Evolutionary conservation across 1,140 invertebrate species (phyloP), one percentile per base, ranked within the genome.

Genomic region (Lepidotrigona ventralis): DNA sequence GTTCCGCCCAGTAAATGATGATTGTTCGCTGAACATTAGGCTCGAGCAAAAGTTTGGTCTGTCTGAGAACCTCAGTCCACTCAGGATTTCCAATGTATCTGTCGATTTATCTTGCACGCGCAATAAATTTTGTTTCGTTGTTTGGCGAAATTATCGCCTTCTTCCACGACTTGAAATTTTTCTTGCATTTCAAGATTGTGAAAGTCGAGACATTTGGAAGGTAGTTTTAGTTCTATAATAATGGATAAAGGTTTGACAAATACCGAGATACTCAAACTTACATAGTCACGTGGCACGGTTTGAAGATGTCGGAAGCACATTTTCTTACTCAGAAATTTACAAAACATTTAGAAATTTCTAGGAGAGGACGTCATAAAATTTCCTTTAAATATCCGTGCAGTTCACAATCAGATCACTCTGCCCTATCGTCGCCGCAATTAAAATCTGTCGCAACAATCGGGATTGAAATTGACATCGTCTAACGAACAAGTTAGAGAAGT

Each of bases 401-500:
- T 46, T 46, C 39, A 46, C 39, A 46, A 46, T 8, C 39, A 8
- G 9, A 46, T 14, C 0, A 29, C 14, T n/a, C 2, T 69, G 9
- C 12, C 19, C 2, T 1, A 8, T 5, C 17, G 19, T 0, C 8
- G 3, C 17, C 19, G 3, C 19, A 19, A 33, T 79, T 60, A 72
- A 72, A 33, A 53, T 26, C n/a, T 54, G 73, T 74, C 58, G 1
- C 15, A 11, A 9, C 29, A 29, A 54, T 69, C 51, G n/a, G 64
- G 60, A 70, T 78, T 58, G 68, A 17, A 68, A 53, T 51, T 54
- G 51, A 56, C 56, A 26, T 29, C 46, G 33, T 58, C 23, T 60
- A 77, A 60, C 60, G 74, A 26, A 53, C 33, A 26, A 64, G 51
- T 81, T 66, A 75, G 66, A 66, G 11, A 63, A 83, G 81, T 78